These are phyloP conservation scores for Lymantria monacha DNA, from an alignment of 2,888 invertebrate species.

Conservation along the genomic window DNA sequence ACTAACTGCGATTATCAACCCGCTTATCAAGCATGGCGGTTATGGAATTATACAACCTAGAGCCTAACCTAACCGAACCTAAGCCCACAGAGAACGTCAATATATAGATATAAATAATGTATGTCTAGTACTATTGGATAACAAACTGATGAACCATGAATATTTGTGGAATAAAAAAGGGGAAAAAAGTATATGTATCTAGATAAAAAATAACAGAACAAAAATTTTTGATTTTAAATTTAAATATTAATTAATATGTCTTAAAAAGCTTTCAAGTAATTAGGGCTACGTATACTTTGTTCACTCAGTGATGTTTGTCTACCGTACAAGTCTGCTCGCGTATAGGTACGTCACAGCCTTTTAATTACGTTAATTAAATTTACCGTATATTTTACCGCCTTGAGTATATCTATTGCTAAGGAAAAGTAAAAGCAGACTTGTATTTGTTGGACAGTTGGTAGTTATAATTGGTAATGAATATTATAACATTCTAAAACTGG, in stretches of 20 bases:
- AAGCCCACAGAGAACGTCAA: too few species aligned
- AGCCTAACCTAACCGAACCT: too few species aligned
- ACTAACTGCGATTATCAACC: too few species aligned
- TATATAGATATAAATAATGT: too few species aligned
- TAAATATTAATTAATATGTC: too few species aligned
- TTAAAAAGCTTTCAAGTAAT: constrained; percentile 5
- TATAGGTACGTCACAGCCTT: constrained; percentile 9
- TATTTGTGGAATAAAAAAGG: too few species aligned
- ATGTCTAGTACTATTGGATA: too few species aligned
- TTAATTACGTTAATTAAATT: constrained; percentile 27
- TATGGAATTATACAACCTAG: too few species aligned
- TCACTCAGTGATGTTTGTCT: constrained; percentile 4
- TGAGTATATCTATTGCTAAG: constrained; percentile 1
- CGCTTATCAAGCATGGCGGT: too few species aligned
- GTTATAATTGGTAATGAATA: not conserved
- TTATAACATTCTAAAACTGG: not conserved
- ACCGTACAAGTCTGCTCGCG: constrained; percentile 1
- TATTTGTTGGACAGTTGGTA: not conserved
- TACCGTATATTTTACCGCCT: constrained; percentile 18
- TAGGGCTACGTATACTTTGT: constrained; percentile 1
- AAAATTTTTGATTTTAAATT: too few species aligned
- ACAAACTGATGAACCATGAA: too few species aligned
- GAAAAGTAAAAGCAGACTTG: constrained; percentile 3
- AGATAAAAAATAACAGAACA: not conserved
- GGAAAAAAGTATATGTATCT: too few species aligned